Base-by-base conservation (phyloP, 2,888 invertebrate species). In the Andricus quercusramuli region DNA sequence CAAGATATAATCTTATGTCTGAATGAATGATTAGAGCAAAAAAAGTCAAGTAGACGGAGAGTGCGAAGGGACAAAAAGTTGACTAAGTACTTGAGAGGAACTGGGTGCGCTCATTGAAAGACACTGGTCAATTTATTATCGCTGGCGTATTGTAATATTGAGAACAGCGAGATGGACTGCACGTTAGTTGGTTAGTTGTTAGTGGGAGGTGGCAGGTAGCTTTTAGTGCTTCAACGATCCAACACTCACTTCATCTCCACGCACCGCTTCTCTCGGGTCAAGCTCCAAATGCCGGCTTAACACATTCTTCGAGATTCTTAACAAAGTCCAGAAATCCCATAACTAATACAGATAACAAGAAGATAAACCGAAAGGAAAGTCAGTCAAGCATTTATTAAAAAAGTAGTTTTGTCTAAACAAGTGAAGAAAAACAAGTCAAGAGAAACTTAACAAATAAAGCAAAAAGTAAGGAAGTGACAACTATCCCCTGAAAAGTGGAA, bases 191-290 rank as follows among this genome's bases (percentile, higher is more conserved):
- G 70, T 74, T 74, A 51, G 70, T 82, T 20, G 67, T 51, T 78
- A 82, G 85, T 85, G 85, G 85, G 85, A 85, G 85, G 83, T 77
- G 82, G 83, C 83, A 85, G 85, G 85, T 85, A 85, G 83, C 80
- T 80, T 83, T 83, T 82, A 82, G 83, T 81, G 82, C 83, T 77
- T 76, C 74, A 82, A 82, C 83, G 79, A 85, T 83, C 80, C 82
- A 83, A 82, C 83, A 85, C 76, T 85, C 85, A 85, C 82, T 85
- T 85, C 83, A 85, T 81, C 81, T 77, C 82, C 81, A 83, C 82
- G 82, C 81, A 80, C 78, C 83, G 83, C 82, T 82, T 83, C 83
- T 83, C 78, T 56, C 83, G 80, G 83, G 83, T 83, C 83, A 82
- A 83, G 82, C 77, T 81, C 79, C 74, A 81, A 79, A 82, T 83